phyloP scores from a whole-genome alignment of 2,888 invertebrate species.

The Drosophila formosana region DNA sequence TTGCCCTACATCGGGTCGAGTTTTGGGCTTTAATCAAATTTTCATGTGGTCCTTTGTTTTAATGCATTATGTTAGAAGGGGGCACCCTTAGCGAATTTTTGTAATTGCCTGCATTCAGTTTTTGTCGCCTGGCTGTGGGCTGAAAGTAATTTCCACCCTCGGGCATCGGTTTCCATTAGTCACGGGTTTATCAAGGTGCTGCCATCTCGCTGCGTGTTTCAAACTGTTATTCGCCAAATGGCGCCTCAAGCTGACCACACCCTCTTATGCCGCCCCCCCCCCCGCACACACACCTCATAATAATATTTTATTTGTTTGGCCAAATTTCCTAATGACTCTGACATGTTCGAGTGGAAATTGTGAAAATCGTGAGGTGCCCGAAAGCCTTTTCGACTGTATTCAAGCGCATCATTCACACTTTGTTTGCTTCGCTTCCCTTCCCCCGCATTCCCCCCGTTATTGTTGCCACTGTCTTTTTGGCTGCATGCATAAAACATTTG shows the following conservation, averaged over 20 bases:
- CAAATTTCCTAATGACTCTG: constrained; percentile 27
- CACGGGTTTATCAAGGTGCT: constrained; percentile 74
- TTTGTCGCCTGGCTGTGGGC: constrained; percentile 48
- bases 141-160: constrained; percentile 53
- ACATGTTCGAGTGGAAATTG: constrained; percentile 44
- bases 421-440: constrained; percentile 39
- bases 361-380: constrained; percentile 21
- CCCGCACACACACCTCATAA: constrained; percentile 16
- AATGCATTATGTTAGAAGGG: constrained; percentile 60
- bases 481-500: constrained; percentile 71
- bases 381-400: constrained; percentile 39
- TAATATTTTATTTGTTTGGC: constrained; percentile 41
- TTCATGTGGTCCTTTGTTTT: constrained; percentile 66
- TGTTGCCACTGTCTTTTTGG: constrained; percentile 2
- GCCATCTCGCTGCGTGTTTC: constrained; percentile 48
- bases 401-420: constrained; percentile 71
- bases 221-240: constrained; percentile 51
- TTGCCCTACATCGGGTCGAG: constrained; percentile 48
- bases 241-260: constrained; percentile 52
- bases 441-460: neutral
- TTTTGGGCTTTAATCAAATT: constrained; percentile 65
- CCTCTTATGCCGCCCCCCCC: constrained; percentile 6
- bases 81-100: constrained; percentile 33
- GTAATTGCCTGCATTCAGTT: constrained; percentile 59
- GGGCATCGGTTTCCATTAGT: constrained; percentile 62